Conservation (phyloP, 2,113 vertebrate species). For the Varanus salvator region DNA sequence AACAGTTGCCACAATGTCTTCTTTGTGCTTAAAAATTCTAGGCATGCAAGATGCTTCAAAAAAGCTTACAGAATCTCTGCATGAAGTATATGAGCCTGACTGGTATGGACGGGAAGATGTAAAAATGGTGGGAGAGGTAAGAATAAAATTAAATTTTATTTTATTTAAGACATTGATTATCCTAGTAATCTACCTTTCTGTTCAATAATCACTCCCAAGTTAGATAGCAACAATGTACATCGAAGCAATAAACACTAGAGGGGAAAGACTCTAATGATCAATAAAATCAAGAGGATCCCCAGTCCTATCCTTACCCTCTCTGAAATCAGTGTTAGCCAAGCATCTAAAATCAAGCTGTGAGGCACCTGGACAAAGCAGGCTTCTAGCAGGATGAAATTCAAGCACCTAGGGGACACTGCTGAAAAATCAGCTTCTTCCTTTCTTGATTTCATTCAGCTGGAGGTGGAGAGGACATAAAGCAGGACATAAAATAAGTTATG, state of each 20-base stretch:
- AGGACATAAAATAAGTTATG: too few relatives aligned
- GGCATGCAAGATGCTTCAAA: conserved; percentile 98
- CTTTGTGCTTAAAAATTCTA: conserved; percentile 62
- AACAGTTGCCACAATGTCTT: neutral
- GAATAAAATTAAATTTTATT: conserved; percentile 18
- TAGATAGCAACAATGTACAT: neutral
- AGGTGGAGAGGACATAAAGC: too few relatives aligned
- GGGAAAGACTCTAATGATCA: neutral
- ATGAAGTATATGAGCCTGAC: conserved; percentile 97
- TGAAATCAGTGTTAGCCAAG: too few relatives aligned
- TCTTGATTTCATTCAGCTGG: too few relatives aligned
- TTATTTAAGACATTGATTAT: neutral
- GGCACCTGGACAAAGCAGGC: too few relatives aligned
- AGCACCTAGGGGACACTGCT: too few relatives aligned
- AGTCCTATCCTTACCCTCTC: neutral
- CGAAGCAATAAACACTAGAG: neutral
- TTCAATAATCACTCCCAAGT: neutral
- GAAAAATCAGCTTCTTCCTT: too few relatives aligned
- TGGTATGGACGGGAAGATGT: conserved; percentile 97
- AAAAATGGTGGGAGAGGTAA: conserved; percentile 93
- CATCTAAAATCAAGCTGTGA: too few relatives aligned
- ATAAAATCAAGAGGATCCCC: neutral
- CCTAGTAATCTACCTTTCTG: neutral
- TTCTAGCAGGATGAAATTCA: too few relatives aligned
- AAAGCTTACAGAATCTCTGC: conserved; percentile 95